Base-by-base conservation (phyloP, 2,888 invertebrate species). In the Deilephila porcellus region DNA sequence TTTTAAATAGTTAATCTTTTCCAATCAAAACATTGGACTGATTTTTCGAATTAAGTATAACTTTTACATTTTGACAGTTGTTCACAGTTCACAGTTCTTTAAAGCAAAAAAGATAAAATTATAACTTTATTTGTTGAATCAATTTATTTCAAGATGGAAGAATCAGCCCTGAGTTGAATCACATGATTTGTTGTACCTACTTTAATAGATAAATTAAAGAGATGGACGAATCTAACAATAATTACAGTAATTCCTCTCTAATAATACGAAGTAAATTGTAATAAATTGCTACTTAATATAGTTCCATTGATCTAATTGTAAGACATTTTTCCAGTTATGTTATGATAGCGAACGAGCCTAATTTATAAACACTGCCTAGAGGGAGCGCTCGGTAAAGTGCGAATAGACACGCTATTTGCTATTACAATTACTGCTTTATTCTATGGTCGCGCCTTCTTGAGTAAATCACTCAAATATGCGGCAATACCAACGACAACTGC, bases 401-500 rank as follows among this genome's bases (percentile, higher is more conserved):
- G 77, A 75, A 80, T 74, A 78, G 82, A 81, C 91, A 91, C 90
- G 91, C 88, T 79, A 90, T 85, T 88, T 82, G 78, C 77, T 71
- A 34, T 67, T 52, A 67, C 25, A 45, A 52, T 67, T 52, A 67
- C 45, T 25, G 45, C 52, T 25, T 4, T 67, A 67, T 25, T 67
- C n/a, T 52, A 52, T 67, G 19, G 17, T 25, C 17, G 17, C 25
- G 3, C 67, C 3, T 67, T 67, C 34, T 67, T 52, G 14, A 67
- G 45, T 67, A 25, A 67, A 67, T 67, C 7, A 56, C 7, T 56
- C 17, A 56, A n/a, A 56, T 17, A 56, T 56, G 56, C 56, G 56
- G 56, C 19, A 56, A 56, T 4, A 56, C 11, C 5, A 45, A 45
- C 11, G 45, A 45, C 3, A 45, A 45, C 11, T 45, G 11, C 45